Evolutionary conservation across 2,888 invertebrate genomes (phyloP).

Genomic region (Agrenia bidenticulata): DNA sequence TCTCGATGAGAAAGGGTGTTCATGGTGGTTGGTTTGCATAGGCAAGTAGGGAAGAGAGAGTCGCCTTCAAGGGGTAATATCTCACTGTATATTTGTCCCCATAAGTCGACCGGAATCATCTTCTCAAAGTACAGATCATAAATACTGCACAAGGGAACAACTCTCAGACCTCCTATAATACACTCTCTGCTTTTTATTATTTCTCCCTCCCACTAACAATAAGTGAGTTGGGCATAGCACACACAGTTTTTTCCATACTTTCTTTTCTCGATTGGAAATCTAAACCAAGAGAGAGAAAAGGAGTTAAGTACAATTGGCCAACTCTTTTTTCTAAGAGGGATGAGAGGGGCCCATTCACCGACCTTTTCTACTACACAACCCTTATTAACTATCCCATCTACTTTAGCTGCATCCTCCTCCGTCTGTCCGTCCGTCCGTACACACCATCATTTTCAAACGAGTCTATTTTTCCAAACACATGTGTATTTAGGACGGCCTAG

Average conservation of each 20-base stretch:
- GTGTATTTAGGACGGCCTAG: too few species aligned
- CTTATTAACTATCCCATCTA: too few species aligned
- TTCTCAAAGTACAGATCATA: constrained; percentile 48
- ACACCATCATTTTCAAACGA: too few species aligned
- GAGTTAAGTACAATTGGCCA: background rate
- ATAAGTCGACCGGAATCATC: constrained; percentile 50
- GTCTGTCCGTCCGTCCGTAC: too few species aligned
- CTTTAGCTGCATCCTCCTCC: too few species aligned
- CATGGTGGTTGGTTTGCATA: constrained; percentile 10
- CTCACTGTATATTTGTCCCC: constrained; percentile 12
- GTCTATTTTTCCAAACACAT: too few species aligned
- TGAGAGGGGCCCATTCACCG: too few species aligned
- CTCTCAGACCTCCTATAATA: background rate
- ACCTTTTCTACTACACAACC: too few species aligned
- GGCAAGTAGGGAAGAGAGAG: background rate
- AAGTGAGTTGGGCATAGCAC: background rate
- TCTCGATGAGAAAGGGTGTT: constrained; percentile 19
- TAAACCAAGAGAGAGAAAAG: background rate
- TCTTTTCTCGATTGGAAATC: too few species aligned
- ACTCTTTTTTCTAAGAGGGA: background rate
- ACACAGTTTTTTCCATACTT: too few species aligned
- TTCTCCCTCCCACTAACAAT: constrained; percentile 2
- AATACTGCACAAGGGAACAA: constrained; percentile 32
- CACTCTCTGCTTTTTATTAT: background rate
- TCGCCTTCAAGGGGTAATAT: too few species aligned